phyloP scores from a whole-genome alignment of 2,888 invertebrate species.

The Sclerodermus sp. region DNA sequence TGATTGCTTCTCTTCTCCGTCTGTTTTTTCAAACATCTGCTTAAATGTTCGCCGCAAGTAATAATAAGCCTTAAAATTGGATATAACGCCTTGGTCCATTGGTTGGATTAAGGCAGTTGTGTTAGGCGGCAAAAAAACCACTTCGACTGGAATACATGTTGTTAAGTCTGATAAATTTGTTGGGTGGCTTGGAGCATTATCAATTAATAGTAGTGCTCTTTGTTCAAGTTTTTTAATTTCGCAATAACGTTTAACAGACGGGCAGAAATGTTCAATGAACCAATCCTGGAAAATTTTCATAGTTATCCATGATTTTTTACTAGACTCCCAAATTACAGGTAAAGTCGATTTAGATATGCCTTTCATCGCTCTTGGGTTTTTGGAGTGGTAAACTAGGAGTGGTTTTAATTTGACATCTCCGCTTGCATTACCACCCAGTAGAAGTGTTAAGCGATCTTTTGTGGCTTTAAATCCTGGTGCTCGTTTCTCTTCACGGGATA shows the following conservation, averaged over 20 bases:
- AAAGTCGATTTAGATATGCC: constrained; percentile 8
- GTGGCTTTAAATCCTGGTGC: constrained; percentile 18
- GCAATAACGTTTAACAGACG: constrained; percentile 20
- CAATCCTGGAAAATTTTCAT: too few relatives aligned
- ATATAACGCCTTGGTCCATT: constrained; percentile 29
- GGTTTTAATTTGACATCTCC: constrained; percentile 14
- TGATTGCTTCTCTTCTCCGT: constrained; percentile 7
- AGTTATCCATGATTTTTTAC: constrained; percentile 17
- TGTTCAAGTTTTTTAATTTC: constrained; percentile 13
- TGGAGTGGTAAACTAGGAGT: constrained; percentile 18
- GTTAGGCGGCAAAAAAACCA: constrained; percentile 21
- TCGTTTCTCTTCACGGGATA: constrained; percentile 14
- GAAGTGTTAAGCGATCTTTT: constrained; percentile 17
- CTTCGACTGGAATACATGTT: constrained; percentile 14
- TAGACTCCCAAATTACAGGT: constrained; percentile 11
- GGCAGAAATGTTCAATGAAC: constrained; percentile 26
- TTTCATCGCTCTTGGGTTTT: constrained; percentile 17
- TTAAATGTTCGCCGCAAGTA: constrained; percentile 17
- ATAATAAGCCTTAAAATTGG: constrained; percentile 30
- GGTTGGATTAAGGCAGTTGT: constrained; percentile 31
- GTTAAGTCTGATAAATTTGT: constrained; percentile 11
- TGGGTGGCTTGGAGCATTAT: constrained; percentile 27
- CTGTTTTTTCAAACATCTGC: too few relatives aligned
- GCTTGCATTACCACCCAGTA: constrained; percentile 7
- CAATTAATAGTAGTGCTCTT: constrained; percentile 26